A percentile compares a stretch with the other conserved stretches of the same genome.
Conservation (phyloP, 2,113 vertebrate species). For the Macrotus californicus region DNA sequence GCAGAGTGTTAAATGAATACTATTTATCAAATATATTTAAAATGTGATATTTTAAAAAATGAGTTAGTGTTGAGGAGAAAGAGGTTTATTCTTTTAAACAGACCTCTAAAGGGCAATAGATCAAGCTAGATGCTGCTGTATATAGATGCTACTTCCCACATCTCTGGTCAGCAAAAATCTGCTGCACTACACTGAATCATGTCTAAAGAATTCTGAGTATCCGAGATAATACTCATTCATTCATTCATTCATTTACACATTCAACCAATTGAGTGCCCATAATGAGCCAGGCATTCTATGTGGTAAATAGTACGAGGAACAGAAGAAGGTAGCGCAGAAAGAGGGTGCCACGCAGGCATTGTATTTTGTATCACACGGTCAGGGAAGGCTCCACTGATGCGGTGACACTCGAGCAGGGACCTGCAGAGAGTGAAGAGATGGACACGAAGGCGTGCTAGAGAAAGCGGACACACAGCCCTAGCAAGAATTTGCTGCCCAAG, state of each 20-base stretch:
- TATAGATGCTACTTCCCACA: not conserved
- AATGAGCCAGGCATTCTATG: not conserved
- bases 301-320: not conserved
- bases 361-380: not conserved
- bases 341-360: not conserved
- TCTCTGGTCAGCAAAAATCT: not conserved
- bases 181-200: not conserved
- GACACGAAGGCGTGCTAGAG: not conserved
- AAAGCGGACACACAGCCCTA: not conserved
- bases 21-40: not conserved
- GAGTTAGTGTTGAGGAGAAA: not conserved
- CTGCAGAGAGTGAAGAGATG: not conserved
- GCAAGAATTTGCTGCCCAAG: not conserved
- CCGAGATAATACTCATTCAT: not conserved
- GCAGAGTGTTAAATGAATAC: slow-evolving; percentile 20
- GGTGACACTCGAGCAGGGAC: not conserved
- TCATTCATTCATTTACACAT: not conserved
- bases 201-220: not conserved
- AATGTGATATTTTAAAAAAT: not conserved
- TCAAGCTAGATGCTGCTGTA: not conserved
- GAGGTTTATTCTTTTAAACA: not conserved
- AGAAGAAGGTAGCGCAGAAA: not conserved
- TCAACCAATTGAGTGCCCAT: not conserved
- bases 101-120: not conserved
- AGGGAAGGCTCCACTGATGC: not conserved